Conservation (phyloP, 2,888 invertebrate species). For the Phortica okadai region DNA sequence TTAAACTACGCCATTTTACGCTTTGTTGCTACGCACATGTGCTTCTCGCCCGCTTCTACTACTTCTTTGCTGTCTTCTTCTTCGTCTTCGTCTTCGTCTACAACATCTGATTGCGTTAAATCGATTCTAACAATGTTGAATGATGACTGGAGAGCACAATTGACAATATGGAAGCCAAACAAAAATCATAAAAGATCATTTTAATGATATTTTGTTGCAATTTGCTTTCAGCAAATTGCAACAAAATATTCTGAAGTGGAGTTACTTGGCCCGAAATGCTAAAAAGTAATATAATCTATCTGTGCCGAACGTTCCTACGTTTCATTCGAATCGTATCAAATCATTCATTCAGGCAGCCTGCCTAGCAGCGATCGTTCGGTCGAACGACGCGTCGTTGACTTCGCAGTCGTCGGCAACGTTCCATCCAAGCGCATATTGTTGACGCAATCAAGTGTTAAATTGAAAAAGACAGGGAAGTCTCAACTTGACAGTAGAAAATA, state of each 20-base stretch:
- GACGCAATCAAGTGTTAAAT: slow-evolving; percentile 73
- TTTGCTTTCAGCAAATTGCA: neutral
- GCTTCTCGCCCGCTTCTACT: too few species aligned
- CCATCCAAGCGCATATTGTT: slow-evolving; percentile 16
- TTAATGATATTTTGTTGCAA: slow-evolving; percentile 27
- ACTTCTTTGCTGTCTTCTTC: too few species aligned
- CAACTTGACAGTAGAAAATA: slow-evolving; percentile 59
- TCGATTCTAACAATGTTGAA: too few species aligned
- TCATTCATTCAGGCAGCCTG: neutral
- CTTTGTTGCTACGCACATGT: neutral
- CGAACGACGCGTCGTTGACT: neutral
- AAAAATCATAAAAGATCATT: slow-evolving; percentile 19
- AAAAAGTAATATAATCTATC: slow-evolving; percentile 37
- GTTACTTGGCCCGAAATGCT: too few species aligned
- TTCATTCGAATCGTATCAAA: neutral
- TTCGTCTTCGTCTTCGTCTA: neutral
- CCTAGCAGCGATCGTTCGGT: neutral
- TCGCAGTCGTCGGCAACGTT: neutral
- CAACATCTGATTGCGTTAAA: neutral
- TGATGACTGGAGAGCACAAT: too few species aligned
- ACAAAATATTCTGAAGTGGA: too few species aligned
- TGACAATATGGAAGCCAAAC: slow-evolving; percentile 17
- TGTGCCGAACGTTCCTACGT: neutral
- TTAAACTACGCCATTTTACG: neutral
- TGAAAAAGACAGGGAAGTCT: slow-evolving; percentile 72